These are phyloP conservation scores for Vulpes lagopus DNA, from an alignment of 2,113 vertebrate species.

Conservation along the genomic window DNA sequence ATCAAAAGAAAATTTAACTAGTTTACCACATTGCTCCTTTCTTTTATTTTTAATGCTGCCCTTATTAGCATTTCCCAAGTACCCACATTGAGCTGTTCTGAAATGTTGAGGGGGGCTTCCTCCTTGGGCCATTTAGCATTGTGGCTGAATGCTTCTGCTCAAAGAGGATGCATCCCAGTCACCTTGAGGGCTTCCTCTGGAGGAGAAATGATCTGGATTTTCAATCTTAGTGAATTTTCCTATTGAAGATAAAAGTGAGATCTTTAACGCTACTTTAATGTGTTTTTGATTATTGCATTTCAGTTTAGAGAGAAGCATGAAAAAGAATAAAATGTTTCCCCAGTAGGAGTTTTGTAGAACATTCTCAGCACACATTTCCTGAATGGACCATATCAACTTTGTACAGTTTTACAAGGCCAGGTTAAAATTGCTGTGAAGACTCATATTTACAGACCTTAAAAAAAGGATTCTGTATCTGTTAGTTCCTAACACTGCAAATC, in stretches of 20 bases:
- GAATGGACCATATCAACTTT: constrained; percentile 76
- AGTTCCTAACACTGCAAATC: constrained; percentile 77
- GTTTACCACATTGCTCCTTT: neutral
- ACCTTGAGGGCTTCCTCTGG: neutral
- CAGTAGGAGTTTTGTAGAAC: constrained; percentile 59
- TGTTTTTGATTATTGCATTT: constrained; percentile 76
- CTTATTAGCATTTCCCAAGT: constrained; percentile 39
- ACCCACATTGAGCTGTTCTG: neutral
- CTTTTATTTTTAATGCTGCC: neutral
- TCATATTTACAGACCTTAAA: constrained; percentile 81
- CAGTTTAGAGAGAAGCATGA: constrained; percentile 69
- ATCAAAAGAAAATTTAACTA: constrained; percentile 13
- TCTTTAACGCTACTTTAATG: constrained; percentile 68
- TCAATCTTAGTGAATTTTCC: constrained; percentile 73
- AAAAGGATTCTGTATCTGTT: constrained; percentile 81
- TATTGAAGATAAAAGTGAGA: constrained; percentile 76
- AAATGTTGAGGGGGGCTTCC: neutral
- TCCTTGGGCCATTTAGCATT: neutral
- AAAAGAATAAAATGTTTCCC: constrained; percentile 78
- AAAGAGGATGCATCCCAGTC: neutral
- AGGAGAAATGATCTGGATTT: constrained; percentile 62
- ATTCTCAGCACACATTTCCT: constrained; percentile 65
- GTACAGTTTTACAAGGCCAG: constrained; percentile 79
- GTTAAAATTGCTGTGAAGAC: constrained; percentile 80
- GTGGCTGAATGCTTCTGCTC: neutral